These are phyloP conservation scores for Limnothrissa miodon DNA, from an alignment of 2,113 vertebrate species.

Conservation along the genomic window DNA sequence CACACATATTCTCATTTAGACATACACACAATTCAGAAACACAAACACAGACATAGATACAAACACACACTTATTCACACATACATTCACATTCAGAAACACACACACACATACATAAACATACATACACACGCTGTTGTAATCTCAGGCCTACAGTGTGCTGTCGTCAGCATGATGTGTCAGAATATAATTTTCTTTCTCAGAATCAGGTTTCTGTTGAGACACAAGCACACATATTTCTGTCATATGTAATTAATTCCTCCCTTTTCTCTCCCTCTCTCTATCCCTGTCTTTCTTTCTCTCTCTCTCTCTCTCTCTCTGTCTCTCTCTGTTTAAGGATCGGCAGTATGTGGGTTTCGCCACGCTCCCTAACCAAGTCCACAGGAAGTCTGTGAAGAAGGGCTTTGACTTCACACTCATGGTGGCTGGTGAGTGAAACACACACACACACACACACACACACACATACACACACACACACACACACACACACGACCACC, in stretches of 20 bases:
- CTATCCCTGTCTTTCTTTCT: no score
- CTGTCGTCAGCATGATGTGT: neutral
- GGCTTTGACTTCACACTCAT: constrained; percentile 98
- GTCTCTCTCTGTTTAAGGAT: constrained; percentile 70
- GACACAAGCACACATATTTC: neutral
- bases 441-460: neutral
- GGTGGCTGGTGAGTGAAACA: constrained; percentile 84
- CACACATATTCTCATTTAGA: neutral
- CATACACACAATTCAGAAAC: no score
- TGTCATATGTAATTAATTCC: neutral
- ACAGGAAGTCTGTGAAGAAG: constrained; percentile 98
- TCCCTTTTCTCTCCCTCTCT: neutral
- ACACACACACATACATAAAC: neutral
- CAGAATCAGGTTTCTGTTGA: constrained; percentile 2
- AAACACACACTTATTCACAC: neutral
- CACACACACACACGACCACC: neutral
- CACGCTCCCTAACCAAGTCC: constrained; percentile 96
- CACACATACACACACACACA: neutral
- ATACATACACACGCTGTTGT: neutral
- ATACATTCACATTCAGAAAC: neutral
- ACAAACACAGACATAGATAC: neutral
- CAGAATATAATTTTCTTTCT: neutral
- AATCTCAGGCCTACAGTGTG: neutral
- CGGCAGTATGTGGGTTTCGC: constrained; percentile 98
- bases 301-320: constrained; percentile 1